Base-by-base conservation (phyloP, 2,113 vertebrate species). In the Pedetes capensis region DNA sequence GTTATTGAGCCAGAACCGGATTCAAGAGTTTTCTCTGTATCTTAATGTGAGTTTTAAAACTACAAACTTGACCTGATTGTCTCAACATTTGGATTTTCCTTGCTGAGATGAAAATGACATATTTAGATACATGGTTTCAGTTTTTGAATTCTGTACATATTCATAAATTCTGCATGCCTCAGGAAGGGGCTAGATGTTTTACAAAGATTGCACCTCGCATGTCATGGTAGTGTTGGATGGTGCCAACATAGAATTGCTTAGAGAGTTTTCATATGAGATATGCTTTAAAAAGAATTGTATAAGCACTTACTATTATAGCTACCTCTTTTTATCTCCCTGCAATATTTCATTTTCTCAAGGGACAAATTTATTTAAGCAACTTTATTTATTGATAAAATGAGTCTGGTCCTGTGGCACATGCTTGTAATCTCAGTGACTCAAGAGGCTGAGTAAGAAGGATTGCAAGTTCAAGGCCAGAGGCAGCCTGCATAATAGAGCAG, bases 351-450 rank as follows among this genome's bases (percentile, higher is more conserved):
- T 12, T 18, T 72, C 13, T 59, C 39, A n/a, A 32, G 4, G n/a
- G 49, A 89, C n/a, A 86, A 47, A 53, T 20, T 18, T 47, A 42
- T 86, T 92, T 92, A 92, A 11, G 42, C 23, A 47, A 51, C 16
- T 71, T 23, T 89, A 85, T 72, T 94, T 89, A 89, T 57, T 81
- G n/a, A n/a, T n/a, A n/a, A n/a, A n/a, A n/a, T n/a, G n/a, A n/a
- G n/a, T n/a, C n/a, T n/a, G n/a, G n/a, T n/a, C n/a, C n/a, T n/a
- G n/a, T n/a, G n/a, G n/a, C n/a, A n/a, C n/a, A n/a, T n/a, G n/a
- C n/a, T n/a, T n/a, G n/a, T n/a, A n/a, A n/a, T n/a, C n/a, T n/a
- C n/a, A n/a, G n/a, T n/a, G n/a, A n/a, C n/a, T n/a, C n/a, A n/a
- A n/a, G n/a, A n/a, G n/a, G n/a, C n/a, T n/a, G n/a, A n/a, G n/a